These are phyloP conservation scores for Drosophila tripunctata DNA, from an alignment of 2,888 invertebrate species.

Conservation along the genomic window DNA sequence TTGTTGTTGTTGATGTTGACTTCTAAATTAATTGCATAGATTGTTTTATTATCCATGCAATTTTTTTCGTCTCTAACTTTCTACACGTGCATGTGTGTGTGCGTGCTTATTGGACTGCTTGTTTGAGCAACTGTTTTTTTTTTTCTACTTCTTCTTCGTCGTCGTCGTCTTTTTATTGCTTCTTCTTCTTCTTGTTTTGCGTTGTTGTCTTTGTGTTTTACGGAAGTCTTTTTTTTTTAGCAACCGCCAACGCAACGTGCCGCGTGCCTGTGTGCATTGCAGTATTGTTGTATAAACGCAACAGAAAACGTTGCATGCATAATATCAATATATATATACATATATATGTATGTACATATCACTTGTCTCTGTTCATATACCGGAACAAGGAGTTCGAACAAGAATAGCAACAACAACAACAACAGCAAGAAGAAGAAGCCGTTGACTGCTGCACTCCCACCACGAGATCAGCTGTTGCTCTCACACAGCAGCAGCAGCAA, in stretches of 20 bases:
- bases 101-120: conserved; percentile 35
- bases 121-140: conserved; percentile 58
- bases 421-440: conserved; percentile 47
- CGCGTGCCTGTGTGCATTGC: conserved; percentile 52
- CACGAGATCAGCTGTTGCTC: conserved; percentile 71
- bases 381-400: conserved; percentile 36
- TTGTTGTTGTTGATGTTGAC: conserved; percentile 14
- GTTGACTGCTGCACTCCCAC: conserved; percentile 46
- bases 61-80: conserved; percentile 17
- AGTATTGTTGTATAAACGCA: conserved; percentile 22
- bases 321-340: neutral
- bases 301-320: conserved; percentile 13
- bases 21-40: conserved; percentile 60
- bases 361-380: conserved; percentile 15
- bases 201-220: conserved; percentile 42
- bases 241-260: conserved; percentile 74
- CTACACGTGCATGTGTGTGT: neutral
- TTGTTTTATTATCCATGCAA: conserved; percentile 44
- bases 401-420: too few relatives aligned
- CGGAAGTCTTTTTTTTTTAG: conserved; percentile 63
- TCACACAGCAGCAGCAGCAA: too few relatives aligned
- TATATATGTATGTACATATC: conserved; percentile 4
- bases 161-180: conserved; percentile 31
- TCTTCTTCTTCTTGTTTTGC: conserved; percentile 12
- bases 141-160: conserved; percentile 14